These are phyloP conservation scores for Tenthredo mesomela DNA, from an alignment of 2,888 invertebrate species.

Conservation along the genomic window DNA sequence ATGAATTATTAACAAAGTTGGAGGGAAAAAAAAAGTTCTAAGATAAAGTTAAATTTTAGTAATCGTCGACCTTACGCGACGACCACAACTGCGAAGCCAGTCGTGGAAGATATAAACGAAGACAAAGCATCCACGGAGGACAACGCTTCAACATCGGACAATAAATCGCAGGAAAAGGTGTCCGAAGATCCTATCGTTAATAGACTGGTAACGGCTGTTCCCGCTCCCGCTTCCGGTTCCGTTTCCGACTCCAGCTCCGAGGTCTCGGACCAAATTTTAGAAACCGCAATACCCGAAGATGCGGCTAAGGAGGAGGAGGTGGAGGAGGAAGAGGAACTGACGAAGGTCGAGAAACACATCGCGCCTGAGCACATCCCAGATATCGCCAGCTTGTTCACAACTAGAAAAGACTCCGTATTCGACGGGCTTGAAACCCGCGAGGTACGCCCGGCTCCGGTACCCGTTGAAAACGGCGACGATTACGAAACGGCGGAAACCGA, in stretches of 20 bases:
- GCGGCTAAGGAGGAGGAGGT: constrained; percentile 53
- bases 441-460: constrained; percentile 66
- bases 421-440: constrained; percentile 73
- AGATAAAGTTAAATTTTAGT: constrained; percentile 62
- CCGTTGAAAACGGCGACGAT: constrained; percentile 52
- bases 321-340: constrained; percentile 61
- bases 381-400: constrained; percentile 82
- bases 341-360: constrained; percentile 78
- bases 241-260: constrained; percentile 27
- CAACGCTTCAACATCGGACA: constrained; percentile 55
- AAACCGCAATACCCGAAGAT: constrained; percentile 60
- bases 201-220: constrained; percentile 67
- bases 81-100: constrained; percentile 70
- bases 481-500: constrained; percentile 61
- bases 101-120: constrained; percentile 56
- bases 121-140: constrained; percentile 51
- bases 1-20: background rate
- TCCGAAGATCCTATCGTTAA: constrained; percentile 69
- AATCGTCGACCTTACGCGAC: constrained; percentile 74
- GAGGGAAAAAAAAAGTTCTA: background rate
- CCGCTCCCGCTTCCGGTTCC: constrained; percentile 56
- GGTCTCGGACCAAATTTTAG: constrained; percentile 51
- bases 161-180: constrained; percentile 56
- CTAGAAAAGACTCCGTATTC: constrained; percentile 70
- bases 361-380: constrained; percentile 81